Evolutionary conservation across 2,888 invertebrate genomes (phyloP), one percentile per base, ranked within the genome.

Genomic region (Lomographa bimaculata): DNA sequence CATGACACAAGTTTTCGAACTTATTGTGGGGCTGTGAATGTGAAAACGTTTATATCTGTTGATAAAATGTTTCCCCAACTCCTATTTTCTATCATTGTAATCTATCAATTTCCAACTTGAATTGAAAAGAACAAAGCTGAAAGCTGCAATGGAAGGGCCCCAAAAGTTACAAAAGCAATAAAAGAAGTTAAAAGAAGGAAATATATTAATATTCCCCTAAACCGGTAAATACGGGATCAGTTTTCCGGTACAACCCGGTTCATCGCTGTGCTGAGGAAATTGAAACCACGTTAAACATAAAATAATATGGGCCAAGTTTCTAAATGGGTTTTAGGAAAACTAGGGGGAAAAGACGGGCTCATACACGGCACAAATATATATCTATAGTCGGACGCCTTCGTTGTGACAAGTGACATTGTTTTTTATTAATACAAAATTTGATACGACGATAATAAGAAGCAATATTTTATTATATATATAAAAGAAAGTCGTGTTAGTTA

Each of bases 91-190:
- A n/a, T n/a, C n/a, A n/a, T n/a, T n/a, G n/a, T n/a, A n/a, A 36
- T 36, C 27, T 20, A 38, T 36, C 38, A 34, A 50, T 46, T 46
- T 18, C 45, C 29, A 42, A 51, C 43, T 59, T 55, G 40, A 43
- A 58, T 53, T 53, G 49, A 48, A 56, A 51, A 25, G 51, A 48
- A 57, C 56, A 54, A 55, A 51, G 50, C 18, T 10, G 11, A 12
- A 32, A 23, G 27, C 21, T 25, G 11, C 17, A 19, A 23, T 29
- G 20, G 20, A 35, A 47, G 42, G 33, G 36, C 39, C 40, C 46
- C 24, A 21, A 57, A 68, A 65, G 54, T 68, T 61, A 25, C 8
- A 26, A 37, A 55, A 58, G 51, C 54, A 65, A 67, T 66, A 59
- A 63, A 59, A 61, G 37, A 53, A 59, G 56, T 62, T 61, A 49